These are phyloP conservation scores for Catocala nupta DNA, from an alignment of 2,888 invertebrate genomes.

Conservation along the genomic window DNA sequence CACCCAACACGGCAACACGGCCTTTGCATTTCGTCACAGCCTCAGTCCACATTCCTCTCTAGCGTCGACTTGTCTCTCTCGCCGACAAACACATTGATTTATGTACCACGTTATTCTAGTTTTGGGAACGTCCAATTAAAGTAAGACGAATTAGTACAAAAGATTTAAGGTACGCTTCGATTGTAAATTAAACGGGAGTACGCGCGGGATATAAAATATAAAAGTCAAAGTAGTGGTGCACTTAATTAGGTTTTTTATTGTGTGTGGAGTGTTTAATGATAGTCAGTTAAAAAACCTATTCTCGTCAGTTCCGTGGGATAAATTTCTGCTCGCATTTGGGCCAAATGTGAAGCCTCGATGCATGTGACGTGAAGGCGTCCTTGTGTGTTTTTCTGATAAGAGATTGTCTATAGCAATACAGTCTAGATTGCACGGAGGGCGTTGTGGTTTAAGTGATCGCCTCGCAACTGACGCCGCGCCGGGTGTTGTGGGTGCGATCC, in stretches of 20 bases:
- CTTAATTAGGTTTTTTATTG: constrained; percentile 3
- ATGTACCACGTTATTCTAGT: constrained; percentile 53
- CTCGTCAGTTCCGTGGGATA: too few relatives aligned
- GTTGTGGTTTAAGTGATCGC: too few relatives aligned
- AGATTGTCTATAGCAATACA: too few relatives aligned
- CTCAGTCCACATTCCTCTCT: constrained; percentile 62
- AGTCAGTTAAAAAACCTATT: not conserved
- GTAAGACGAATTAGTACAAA: constrained; percentile 49
- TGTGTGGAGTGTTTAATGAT: not conserved
- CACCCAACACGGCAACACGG: constrained; percentile 51
- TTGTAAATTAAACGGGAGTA: constrained; percentile 27
- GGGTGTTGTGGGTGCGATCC: too few relatives aligned
- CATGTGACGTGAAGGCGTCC: too few relatives aligned
- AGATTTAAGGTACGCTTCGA: constrained; percentile 38
- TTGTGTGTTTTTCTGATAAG: too few relatives aligned
- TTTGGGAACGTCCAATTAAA: constrained; percentile 55
- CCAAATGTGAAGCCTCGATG: too few relatives aligned
- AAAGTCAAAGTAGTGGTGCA: not conserved
- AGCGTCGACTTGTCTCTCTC: constrained; percentile 62
- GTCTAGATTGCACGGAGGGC: too few relatives aligned
- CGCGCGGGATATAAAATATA: not conserved
- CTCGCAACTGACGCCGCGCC: too few relatives aligned
- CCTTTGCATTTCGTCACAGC: constrained; percentile 69
- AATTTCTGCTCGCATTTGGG: too few relatives aligned
- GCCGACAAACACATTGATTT: constrained; percentile 61